phyloP scores from a whole-genome alignment of 1,140 invertebrate genomes.

The Macrocentrus cingulum region DNA sequence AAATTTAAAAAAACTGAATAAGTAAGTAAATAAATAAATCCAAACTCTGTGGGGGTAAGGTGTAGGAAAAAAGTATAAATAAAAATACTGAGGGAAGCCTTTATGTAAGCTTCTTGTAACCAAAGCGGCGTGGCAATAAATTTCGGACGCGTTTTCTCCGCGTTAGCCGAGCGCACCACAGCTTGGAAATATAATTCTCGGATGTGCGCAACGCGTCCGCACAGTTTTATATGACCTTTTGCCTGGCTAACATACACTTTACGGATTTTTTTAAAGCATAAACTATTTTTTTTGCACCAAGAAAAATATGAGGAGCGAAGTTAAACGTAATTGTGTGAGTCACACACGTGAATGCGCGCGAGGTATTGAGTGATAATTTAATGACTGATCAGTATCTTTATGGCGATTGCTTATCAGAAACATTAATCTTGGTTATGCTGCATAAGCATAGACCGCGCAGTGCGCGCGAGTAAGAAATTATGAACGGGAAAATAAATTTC shows the following conservation, averaged over 20 bases:
- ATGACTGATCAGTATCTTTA: constrained; percentile 13
- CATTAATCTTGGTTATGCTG: not conserved
- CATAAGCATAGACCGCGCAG: not conserved
- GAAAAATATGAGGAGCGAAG: no score
- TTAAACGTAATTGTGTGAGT: no score
- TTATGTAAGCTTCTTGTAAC: constrained; percentile 20
- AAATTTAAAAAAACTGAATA: no score
- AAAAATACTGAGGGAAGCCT: constrained; percentile 3
- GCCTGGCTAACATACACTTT: constrained; percentile 7
- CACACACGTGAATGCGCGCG: no score
- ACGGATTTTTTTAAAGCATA: constrained; percentile 12
- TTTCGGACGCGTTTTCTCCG: constrained; percentile 3
- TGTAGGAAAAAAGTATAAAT: not conserved
- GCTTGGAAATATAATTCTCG: not conserved
- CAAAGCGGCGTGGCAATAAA: constrained; percentile 16
- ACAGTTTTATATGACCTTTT: constrained; percentile 13
- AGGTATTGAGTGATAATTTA: constrained; percentile 8
- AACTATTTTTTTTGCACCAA: not conserved
- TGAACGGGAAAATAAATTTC: not conserved
- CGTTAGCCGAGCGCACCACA: constrained; percentile 8
- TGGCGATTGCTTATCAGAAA: constrained; percentile 4
- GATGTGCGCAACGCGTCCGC: constrained; percentile 8
- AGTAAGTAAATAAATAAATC: no score
- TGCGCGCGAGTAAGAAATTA: not conserved
- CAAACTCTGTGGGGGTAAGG: not conserved